Evolutionary conservation across 2,888 invertebrate species (phyloP).

Genomic region (Margaritifera margaritifera): DNA sequence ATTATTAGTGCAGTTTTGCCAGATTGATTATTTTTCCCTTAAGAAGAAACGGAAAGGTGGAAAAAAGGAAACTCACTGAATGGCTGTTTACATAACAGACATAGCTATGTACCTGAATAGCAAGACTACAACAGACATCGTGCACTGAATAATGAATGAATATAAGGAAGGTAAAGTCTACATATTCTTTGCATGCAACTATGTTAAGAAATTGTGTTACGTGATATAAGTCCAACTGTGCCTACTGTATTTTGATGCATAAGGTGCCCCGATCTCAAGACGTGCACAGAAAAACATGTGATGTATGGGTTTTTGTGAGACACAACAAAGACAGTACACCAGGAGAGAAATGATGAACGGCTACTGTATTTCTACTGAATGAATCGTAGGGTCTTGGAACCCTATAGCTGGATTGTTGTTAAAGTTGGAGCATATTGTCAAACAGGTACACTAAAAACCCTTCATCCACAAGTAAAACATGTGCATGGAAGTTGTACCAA

Average conservation of each 20-base stretch:
- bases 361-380: constrained; percentile 31
- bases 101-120: constrained; percentile 12
- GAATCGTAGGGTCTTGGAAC: constrained; percentile 26
- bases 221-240: constrained; percentile 5
- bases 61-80: too few relatives aligned
- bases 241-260: constrained; percentile 24
- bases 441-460: constrained; percentile 16
- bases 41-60: too few relatives aligned
- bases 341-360: constrained; percentile 11
- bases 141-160: constrained; percentile 18
- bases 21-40: too few relatives aligned
- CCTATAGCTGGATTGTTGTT: constrained; percentile 22
- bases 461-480: too few relatives aligned
- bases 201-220: constrained; percentile 33
- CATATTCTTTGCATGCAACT: constrained; percentile 24
- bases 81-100: too few relatives aligned
- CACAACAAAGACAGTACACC: too few relatives aligned
- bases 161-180: constrained; percentile 35
- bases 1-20: too few relatives aligned
- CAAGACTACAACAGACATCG: constrained; percentile 12
- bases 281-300: too few relatives aligned
- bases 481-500: too few relatives aligned
- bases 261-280: too few relatives aligned
- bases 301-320: too few relatives aligned
- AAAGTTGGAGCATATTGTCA: constrained; percentile 19